Evolutionary conservation across 1,140 invertebrate genomes (phyloP), one percentile per base, ranked within the genome.

Genomic region (Myzus persicae): DNA sequence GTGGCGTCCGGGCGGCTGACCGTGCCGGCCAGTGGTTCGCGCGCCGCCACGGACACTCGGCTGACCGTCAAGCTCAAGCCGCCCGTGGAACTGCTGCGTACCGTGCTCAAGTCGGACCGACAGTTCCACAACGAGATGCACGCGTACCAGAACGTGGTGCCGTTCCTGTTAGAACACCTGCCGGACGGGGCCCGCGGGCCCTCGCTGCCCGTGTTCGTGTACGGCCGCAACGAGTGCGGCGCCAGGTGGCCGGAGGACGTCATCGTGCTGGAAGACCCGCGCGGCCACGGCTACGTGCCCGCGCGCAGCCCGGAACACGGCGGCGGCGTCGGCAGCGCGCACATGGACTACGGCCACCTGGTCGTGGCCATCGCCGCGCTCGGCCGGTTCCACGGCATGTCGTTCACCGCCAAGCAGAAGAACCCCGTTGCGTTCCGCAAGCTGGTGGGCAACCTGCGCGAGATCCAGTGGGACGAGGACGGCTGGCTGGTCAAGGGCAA

Each of bases 321-420:
- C 82, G 26, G 89, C 67, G 54, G 59, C 18, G n/a, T 82, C 24
- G 42, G 54, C 22, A 59, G 91, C 54, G 20, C 89, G 22, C 93
- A 93, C 84, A 59, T 94, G 36, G 94, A 94, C 91, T 31, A 94
- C 51, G 94, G 94, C 0, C 95, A 95, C 88, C 93, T 94, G 44
- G 36, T 94, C 7, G 94, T 95, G 9, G 95, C 94, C 14, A 81
- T 96, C 59, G 90, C 94, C 51, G 94, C 94, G 36, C 94, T 96
- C 11, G 96, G 94, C 5, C 93, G 93, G 76, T 95, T 95, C 92
- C 96, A 96, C 85, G 95, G 94, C 0, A 94, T 94, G 11, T 95
- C 95, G 7, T 95, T 95, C 54, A 92, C 91, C 0, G 94, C 95
- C 93, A 96, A 95, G 87, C 89, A 94, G 20, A 94, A 93, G 7